Base-by-base conservation (phyloP, 1,140 invertebrate genomes). In the Pomacea maculata region DNA sequence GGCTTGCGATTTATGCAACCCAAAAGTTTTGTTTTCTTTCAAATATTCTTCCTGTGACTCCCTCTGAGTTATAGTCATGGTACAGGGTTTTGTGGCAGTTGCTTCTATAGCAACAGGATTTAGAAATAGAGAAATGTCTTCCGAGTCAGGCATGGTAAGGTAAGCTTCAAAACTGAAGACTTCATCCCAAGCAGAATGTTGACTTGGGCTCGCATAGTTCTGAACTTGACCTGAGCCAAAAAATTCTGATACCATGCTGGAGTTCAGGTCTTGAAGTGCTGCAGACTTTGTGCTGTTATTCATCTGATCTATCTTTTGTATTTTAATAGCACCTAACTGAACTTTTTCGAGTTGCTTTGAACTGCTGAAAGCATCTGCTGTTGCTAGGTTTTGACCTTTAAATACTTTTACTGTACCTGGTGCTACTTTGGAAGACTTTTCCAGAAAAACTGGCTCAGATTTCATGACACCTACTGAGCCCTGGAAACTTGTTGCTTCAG, bases 81-180 rank as follows among this genome's bases (percentile, higher is more conserved):
- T 14, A 61, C 11, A 61, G 15, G 57, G 57, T 61, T 61, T 61
- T 14, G 11, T 0, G 57, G 57, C 63, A 4, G 0, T 63, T 9
- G 34, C 12, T 17, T 57, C 52, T 9, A 19, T 15, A 25, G 45
- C 67, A 45, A 70, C 70, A 25, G 52, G 45, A 45, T 71, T 17
- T 21, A 78, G 52, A 65, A 78, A 78, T 45, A 70, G 65, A 57
- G 77, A 78, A 45, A 78, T 21, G 25, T 78, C 67, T 57, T 78
- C 77, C 0, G 77, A 78, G 54, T 78, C 3, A 14, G 77, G 77
- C 77, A 78, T 70, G 52, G 19, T 9, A 17, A 34, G 55, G 17
- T 63, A 12, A 25, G 14, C 19, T 8, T 77, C 75, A 11, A 34
- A 5, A 7, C 54, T 65, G 19, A 17, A 34, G 57, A 34, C 17